Evolutionary conservation across 2,888 invertebrate genomes (phyloP), one percentile per base, ranked within the genome.

Genomic region (Drosophila lutescens): DNA sequence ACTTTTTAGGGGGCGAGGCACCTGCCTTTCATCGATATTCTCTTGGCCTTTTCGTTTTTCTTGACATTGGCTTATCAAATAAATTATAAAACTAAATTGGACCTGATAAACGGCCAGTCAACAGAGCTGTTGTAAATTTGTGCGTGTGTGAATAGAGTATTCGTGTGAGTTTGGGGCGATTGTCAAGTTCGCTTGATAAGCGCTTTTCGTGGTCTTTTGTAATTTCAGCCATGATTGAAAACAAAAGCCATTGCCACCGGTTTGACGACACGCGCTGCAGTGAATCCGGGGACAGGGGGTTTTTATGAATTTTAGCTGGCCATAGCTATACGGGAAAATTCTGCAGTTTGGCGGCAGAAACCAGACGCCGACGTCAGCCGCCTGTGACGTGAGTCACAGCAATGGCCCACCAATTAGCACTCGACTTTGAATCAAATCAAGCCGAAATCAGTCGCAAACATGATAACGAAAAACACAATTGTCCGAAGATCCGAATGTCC

Each of bases 1-100:
- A 88, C 5, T 49, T 55, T 69, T 53, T 56, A 38, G 56, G 56
- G 44, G 20, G 20, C 2, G 20, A 59, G 49, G 41, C 74, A 53
- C 43, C 38, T 50, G 49, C 40, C 43, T 50, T 50, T 51, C 65
- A 49, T 49, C 47, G 30, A 30, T 34, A 8, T 12, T 46, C 40
- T 51, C 49, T 46, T 56, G 72, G 72, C 50, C 62, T 51, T 72
- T 66, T 60, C 56, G 56, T 63, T 60, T 54, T 49, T 65, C 81
- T 70, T 81, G 85, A 79, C 88, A 74, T 74, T 76, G 67, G 78
- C 83, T 88, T 87, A 83, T 83, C 83, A 87, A 76, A 71, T 66
- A 58, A 46, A 81, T 69, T 75, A 80, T 76, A 80, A 71, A 69
- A 84, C 78, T 51, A 73, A 62, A 72, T 47, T 57, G 67, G 50